A percentile compares a stretch with the other conserved stretches of the same genome.
phyloP scores from a whole-genome alignment of 1,140 invertebrate species.

The Bombus impatiens region DNA sequence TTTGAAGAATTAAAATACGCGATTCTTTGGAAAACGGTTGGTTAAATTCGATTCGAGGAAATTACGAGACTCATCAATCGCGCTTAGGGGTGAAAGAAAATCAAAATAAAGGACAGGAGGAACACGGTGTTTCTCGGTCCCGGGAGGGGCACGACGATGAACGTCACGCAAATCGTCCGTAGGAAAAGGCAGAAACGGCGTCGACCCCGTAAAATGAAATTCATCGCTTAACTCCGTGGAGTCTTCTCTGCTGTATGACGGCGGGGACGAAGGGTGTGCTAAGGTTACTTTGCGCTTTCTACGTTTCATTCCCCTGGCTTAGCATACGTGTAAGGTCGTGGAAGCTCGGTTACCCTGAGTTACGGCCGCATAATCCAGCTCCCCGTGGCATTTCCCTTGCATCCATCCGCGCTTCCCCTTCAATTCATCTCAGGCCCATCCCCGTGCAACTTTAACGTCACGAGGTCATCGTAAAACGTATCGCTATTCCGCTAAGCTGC shows the following conservation, averaged over 20 bases:
- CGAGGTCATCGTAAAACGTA: slow-evolving; percentile 72
- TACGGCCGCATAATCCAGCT: slow-evolving; percentile 67
- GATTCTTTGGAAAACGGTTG: background rate
- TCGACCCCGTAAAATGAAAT: slow-evolving; percentile 57
- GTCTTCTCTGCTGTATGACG: background rate
- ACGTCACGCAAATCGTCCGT: slow-evolving; percentile 47
- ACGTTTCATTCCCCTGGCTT: slow-evolving; percentile 51
- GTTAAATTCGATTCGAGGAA: background rate
- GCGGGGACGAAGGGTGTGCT: background rate
- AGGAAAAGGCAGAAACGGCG: slow-evolving; percentile 48
- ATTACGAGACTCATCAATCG: background rate
- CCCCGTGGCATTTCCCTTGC: slow-evolving; percentile 40
- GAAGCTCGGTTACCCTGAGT: slow-evolving; percentile 60
- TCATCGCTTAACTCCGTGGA: slow-evolving; percentile 51
- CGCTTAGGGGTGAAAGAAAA: background rate
- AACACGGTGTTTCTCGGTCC: background rate
- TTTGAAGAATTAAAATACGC: background rate
- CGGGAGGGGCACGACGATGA: slow-evolving; percentile 7
- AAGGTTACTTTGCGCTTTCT: slow-evolving; percentile 45
- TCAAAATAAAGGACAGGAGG: slow-evolving; percentile 31
- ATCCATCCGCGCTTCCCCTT: slow-evolving; percentile 36
- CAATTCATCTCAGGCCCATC: slow-evolving; percentile 52
- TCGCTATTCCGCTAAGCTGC: slow-evolving; percentile 64
- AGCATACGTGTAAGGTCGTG: slow-evolving; percentile 69
- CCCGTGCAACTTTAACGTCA: slow-evolving; percentile 65